These are phyloP conservation scores for Petaurus breviceps DNA, from an alignment of 2,113 vertebrate genomes.

Conservation along the genomic window DNA sequence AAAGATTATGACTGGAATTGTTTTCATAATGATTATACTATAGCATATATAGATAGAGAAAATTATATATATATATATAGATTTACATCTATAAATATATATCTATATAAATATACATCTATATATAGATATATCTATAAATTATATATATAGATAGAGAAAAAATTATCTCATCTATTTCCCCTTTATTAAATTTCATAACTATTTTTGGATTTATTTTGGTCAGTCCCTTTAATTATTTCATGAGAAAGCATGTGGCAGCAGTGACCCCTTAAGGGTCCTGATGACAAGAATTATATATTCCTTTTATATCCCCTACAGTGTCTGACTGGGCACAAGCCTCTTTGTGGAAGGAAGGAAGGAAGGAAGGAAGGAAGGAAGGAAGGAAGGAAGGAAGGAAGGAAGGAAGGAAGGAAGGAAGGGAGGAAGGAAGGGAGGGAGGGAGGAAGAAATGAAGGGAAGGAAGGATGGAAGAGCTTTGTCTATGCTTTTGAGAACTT, in stretches of 20 bases:
- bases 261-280: not conserved
- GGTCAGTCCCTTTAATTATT: not conserved
- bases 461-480: not conserved
- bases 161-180: constrained; percentile 26
- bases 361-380: not conserved
- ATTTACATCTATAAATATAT: too few species aligned
- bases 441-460: too few species aligned
- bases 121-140: too few species aligned
- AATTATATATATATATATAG: too few species aligned
- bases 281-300: not conserved
- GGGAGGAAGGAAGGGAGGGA: not conserved
- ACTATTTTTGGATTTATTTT: not conserved
- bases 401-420: not conserved
- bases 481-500: constrained; percentile 1
- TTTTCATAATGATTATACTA: constrained; percentile 17
- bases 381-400: not conserved
- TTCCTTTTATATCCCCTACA: not conserved
- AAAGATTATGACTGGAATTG: not conserved
- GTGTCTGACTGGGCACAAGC: not conserved
- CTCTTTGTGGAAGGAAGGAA: not conserved
- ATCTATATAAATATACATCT: too few species aligned
- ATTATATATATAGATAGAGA: constrained; percentile 8
- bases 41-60: not conserved
- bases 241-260: not conserved
- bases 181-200: constrained; percentile 7